A percentile compares a stretch with the other conserved stretches of the same genome.
These are phyloP conservation scores for Rhinella marina DNA, from an alignment of 2,797 vertebrate species.

Conservation along the genomic window DNA sequence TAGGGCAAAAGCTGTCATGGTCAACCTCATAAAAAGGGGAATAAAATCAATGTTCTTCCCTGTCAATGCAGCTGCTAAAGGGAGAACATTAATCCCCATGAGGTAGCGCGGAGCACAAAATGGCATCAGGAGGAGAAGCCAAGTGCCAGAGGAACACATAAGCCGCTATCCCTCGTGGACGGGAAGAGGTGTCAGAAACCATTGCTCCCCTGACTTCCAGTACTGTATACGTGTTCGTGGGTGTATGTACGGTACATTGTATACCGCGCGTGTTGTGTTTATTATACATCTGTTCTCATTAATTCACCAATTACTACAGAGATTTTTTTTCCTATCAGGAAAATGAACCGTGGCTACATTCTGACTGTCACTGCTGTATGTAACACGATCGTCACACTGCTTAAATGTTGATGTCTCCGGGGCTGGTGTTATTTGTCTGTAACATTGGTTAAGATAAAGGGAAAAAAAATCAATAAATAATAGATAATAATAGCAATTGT, in stretches of 20 bases:
- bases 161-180: conserved; percentile 41
- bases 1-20: conserved; percentile 60
- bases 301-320: conserved; percentile 1
- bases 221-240: neutral
- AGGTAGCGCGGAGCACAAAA: conserved; percentile 55
- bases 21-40: conserved; percentile 62
- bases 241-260: neutral
- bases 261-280: neutral
- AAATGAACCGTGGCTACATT: neutral
- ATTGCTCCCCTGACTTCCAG: conserved; percentile 1
- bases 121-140: conserved; percentile 58
- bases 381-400: conserved; percentile 1
- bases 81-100: conserved; percentile 57
- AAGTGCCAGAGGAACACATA: conserved; percentile 57
- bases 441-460: too few species aligned
- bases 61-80: conserved; percentile 62
- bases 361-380: conserved; percentile 8
- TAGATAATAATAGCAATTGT: neutral
- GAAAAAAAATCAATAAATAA: neutral
- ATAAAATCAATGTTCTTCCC: conserved; percentile 59
- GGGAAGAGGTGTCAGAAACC: conserved; percentile 43
- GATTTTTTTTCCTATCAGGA: neutral
- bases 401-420: neutral
- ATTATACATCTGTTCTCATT: conserved; percentile 14
- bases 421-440: neutral